Conservation (phyloP, 64 coral and sea anemone genomes). For the Porites australiensis region DNA sequence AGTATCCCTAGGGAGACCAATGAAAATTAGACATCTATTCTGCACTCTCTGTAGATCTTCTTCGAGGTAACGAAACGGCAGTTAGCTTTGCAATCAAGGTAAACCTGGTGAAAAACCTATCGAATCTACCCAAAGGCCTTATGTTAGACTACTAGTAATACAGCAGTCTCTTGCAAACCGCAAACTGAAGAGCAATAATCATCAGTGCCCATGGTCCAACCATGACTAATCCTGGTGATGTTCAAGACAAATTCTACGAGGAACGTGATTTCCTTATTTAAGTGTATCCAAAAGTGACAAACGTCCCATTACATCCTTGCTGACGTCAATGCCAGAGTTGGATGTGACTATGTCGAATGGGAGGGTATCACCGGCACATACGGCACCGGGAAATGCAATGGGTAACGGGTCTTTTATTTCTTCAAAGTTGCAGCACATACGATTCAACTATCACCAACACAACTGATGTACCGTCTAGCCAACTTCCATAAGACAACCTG, state of each 20-base stretch:
- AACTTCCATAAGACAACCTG: conserved; percentile 27
- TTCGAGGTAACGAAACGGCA: not conserved
- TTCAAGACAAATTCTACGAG: conserved; percentile 45
- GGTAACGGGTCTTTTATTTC: conserved; percentile 32
- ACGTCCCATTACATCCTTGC: conserved; percentile 20
- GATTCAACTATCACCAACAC: conserved; percentile 39
- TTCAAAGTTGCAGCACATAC: conserved; percentile 35
- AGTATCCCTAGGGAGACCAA: too few species aligned
- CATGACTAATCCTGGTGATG: conserved; percentile 47
- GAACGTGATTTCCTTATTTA: conserved; percentile 40
- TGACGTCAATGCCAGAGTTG: conserved; percentile 46
- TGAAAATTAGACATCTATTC: too few species aligned
- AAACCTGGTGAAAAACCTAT: conserved; percentile 4
- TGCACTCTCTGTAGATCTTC: too few species aligned
- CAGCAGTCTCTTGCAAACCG: conserved; percentile 12
- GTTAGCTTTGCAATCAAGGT: conserved; percentile 49
- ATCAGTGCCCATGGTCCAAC: conserved; percentile 42
- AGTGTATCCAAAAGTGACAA: conserved; percentile 34
- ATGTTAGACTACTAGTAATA: conserved; percentile 31
- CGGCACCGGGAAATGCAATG: conserved; percentile 28
- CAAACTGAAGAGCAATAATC: conserved; percentile 14
- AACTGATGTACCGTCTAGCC: conserved; percentile 25
- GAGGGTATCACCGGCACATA: conserved; percentile 29
- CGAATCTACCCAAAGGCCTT: conserved; percentile 10
- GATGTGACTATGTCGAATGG: conserved; percentile 35